Base-by-base conservation (phyloP, 2,888 invertebrate genomes). In the Steinernema scapterisci region DNA sequence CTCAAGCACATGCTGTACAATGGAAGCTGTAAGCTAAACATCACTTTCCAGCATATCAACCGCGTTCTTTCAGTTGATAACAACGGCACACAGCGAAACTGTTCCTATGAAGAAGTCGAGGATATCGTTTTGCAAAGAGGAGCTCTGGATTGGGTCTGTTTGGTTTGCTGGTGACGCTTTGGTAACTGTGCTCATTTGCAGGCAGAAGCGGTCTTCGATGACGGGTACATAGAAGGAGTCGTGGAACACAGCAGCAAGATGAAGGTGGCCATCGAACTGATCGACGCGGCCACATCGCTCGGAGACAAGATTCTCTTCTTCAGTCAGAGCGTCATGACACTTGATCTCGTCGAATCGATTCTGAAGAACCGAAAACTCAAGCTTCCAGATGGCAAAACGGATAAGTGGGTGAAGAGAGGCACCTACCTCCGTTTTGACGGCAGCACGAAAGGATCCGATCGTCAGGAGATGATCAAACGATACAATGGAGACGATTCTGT, bases 191-290 rank as follows among this genome's bases (percentile, higher is more conserved):
- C 31, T 38, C 23, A 9, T 11, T 78, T 85, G 19, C 77, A 90
- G 90, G 90, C 90, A 0, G 88, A 89, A 72, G 86, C 86, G 3
- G 78, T 89, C 1, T 86, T 90, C 85, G 87, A 88, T 76, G 86
- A 21, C 31, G 63, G 88, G 82, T 97, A 97, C 88, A 90, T 92
- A 77, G 92, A 94, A 0, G 95, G 95, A n/a, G 90, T 92, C 51
- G 92, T 96, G 80, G 94, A 94, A 86, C 94, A 95, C 87, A 95
- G 96, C 1, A 94, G 94, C 0, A 99, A 99, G 90, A 94, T 99
- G 93, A 92, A 94, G 83, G 91, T 97, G 56, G 92, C 97, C 85
- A 93, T 97, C 88, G 93, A 93, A 82, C 93, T 99, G 78, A 90
- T 99, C 71, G 92, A 94, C 81, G 94, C 95, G 88, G 93, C 95